phyloP scores from a whole-genome alignment of 1,140 invertebrate species.

The Aradophagus sp. region DNA sequence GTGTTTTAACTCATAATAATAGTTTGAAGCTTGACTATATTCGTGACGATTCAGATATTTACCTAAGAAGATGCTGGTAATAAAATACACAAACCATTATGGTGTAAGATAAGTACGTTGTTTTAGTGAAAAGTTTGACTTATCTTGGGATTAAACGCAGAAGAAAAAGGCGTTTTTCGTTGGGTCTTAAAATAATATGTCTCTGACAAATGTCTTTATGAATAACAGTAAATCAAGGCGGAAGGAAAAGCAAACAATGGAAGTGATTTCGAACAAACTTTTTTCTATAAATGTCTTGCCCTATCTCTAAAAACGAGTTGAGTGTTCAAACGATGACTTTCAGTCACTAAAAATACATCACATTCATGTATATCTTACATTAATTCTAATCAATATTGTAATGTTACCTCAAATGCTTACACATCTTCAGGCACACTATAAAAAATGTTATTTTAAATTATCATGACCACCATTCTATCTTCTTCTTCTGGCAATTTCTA shows the following conservation, averaged over 20 bases:
- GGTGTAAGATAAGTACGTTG: slow-evolving; percentile 36
- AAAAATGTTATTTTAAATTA: too few relatives aligned
- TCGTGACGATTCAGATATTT: slow-evolving; percentile 20
- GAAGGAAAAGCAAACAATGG: slow-evolving; percentile 18
- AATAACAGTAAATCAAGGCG: slow-evolving; percentile 19
- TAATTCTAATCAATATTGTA: too few relatives aligned
- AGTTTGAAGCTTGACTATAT: slow-evolving; percentile 25
- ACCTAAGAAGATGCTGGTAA: slow-evolving; percentile 47
- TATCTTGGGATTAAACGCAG: slow-evolving; percentile 38
- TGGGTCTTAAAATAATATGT: too few relatives aligned
- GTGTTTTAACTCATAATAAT: too few relatives aligned
- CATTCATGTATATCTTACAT: too few relatives aligned
- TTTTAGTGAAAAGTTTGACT: slow-evolving; percentile 33
- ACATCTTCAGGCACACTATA: too few relatives aligned
- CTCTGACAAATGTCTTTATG: too few relatives aligned
- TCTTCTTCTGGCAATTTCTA: too few relatives aligned
- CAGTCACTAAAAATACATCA: slow-evolving; percentile 26
- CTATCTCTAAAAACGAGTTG: slow-evolving; percentile 34
- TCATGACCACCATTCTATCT: too few relatives aligned
- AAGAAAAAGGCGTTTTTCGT: slow-evolving; percentile 21
- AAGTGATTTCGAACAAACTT: slow-evolving; percentile 14
- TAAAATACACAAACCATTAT: slow-evolving; percentile 46
- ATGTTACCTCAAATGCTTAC: too few relatives aligned
- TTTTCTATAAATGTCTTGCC: slow-evolving; percentile 21
- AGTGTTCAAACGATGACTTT: slow-evolving; percentile 29